Conservation (phyloP, 2,888 invertebrate genomes). For the Sphaeridia pumilis region DNA sequence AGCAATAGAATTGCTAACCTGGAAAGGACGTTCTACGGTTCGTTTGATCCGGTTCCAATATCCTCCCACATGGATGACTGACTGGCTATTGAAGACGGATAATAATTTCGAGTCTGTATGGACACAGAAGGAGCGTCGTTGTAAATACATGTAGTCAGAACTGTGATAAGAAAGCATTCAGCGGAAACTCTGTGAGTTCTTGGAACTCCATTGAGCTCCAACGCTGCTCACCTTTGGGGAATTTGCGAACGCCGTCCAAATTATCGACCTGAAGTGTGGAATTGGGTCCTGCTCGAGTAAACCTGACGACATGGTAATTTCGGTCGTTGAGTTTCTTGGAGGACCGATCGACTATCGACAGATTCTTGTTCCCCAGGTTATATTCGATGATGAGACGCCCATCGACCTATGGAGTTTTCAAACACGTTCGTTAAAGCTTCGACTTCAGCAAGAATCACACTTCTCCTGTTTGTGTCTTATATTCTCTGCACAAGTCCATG, state of each 20-base stretch:
- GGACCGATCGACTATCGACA: slow-evolving; percentile 64
- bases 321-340: slow-evolving; percentile 85
- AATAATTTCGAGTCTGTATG: slow-evolving; percentile 51
- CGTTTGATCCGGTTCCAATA: slow-evolving; percentile 56
- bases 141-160: neutral
- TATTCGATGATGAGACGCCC: slow-evolving; percentile 88
- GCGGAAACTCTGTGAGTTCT: neutral
- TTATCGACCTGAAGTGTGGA: slow-evolving; percentile 86
- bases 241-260: slow-evolving; percentile 68
- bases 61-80: slow-evolving; percentile 78
- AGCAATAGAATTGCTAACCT: slow-evolving; percentile 36
- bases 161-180: neutral
- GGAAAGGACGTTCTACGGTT: slow-evolving; percentile 61
- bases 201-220: neutral
- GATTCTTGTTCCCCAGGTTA: slow-evolving; percentile 84
- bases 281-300: slow-evolving; percentile 76
- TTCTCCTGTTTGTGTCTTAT: neutral
- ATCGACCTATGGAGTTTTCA: slow-evolving; percentile 53
- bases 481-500: neutral
- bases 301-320: slow-evolving; percentile 82
- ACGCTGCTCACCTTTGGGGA: slow-evolving; percentile 61
- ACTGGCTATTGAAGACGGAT: slow-evolving; percentile 82
- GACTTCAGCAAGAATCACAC: too few relatives aligned
- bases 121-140: neutral
- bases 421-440: too few relatives aligned